Base-by-base conservation (phyloP, 2,797 vertebrate genomes). In the Scleropages formosus region DNA sequence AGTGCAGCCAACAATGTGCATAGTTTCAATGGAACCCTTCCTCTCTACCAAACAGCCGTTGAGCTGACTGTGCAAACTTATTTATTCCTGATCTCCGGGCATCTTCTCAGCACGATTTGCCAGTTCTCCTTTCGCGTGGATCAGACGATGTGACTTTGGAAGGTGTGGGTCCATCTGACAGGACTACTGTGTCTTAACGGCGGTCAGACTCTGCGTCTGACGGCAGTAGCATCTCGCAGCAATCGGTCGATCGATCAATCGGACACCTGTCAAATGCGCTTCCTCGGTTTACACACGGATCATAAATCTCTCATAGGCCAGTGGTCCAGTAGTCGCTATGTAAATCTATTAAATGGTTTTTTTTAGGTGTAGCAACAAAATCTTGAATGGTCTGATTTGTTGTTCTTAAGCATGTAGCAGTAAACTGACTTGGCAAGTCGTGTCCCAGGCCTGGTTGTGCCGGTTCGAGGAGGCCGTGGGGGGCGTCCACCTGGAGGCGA, bases 361-460 rank as follows among this genome's bases (percentile, higher is more conserved):
- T 49, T 77, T 85, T 0, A 91, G 91, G 66, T 89, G 89, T 0
- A 82, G 90, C 66, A 87, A 89, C 0, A 85, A 76, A 0, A 87
- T 86, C 0, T 39, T 39, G 0, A 89, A 20, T 90, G 90, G 0
- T 83, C 53, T 44, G 26, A 39, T 39, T 39, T 11, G 46, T 18
- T 68, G 64, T 8, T 0, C 0, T 18, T 58, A 9, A 67, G 53
- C 15, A 16, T 27, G 39, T 51, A 7, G 46, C 58, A 18, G 60
- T 12, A 49, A 63, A 60, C 2, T 8, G 9, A 59, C 26, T 22
- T 67, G 18, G 64, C 22, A 16, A 15, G 22, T 20, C 12, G 8
- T 27, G 51, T 76, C 11, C 49, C 39, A 63, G 70, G 46, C 16
- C 59, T 24, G 39, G 12, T 53, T 8, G 24, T 46, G 31, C 58